Conservation (phyloP, 2,113 vertebrate species). For the Tamias sibiricus region DNA sequence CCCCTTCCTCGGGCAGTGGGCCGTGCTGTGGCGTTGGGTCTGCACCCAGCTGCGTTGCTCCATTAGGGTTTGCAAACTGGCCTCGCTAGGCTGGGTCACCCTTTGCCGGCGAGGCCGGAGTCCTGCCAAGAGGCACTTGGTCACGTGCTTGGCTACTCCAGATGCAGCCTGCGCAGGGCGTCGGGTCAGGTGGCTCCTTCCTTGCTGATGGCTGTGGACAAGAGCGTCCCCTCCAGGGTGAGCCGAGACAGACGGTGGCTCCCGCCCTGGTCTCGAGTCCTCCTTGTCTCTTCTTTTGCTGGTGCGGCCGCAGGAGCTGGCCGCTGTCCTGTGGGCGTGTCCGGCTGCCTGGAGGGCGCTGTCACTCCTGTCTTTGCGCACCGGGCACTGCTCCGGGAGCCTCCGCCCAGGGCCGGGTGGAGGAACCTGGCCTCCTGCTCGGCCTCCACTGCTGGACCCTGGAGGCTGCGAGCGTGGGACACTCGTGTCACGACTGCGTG, state of each 20-base stretch:
- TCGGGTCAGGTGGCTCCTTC: neutral
- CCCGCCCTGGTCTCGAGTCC: accelerated
- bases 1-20: too few species aligned
- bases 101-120: too few species aligned
- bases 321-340: neutral
- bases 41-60: neutral
- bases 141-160: too few species aligned
- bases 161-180: neutral
- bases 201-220: too few species aligned
- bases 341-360: neutral
- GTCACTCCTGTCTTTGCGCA: too few species aligned
- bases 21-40: accelerated
- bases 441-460: too few species aligned
- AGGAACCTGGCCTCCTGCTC: too few species aligned
- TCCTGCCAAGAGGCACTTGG: neutral
- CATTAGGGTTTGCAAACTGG: neutral
- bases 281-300: neutral
- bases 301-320: neutral
- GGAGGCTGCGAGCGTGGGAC: neutral
- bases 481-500: neutral
- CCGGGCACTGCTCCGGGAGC: too few species aligned
- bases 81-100: too few species aligned
- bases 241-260: neutral
- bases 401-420: neutral
- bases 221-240: neutral